Evolutionary conservation across 2,888 invertebrate genomes (phyloP).

Genomic region (Andrena trimmerana): DNA sequence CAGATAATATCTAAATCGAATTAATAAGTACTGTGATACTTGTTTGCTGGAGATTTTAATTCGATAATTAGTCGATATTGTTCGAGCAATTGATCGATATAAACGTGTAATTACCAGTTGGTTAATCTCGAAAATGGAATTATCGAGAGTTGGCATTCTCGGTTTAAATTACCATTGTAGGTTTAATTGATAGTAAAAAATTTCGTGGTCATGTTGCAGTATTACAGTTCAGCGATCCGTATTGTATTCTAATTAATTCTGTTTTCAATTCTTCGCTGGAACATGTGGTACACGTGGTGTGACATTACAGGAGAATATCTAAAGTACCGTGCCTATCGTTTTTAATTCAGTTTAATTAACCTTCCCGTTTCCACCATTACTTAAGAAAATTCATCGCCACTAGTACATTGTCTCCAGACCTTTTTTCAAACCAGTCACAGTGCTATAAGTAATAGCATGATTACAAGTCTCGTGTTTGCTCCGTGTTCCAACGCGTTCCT

Average conservation of each 20-base stretch:
- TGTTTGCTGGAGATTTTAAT: not conserved
- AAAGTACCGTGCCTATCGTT: not conserved
- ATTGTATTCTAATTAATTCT: not conserved
- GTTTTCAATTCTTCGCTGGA: not conserved
- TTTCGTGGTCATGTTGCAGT: no score
- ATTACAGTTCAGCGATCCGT: no score
- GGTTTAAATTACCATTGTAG: not conserved
- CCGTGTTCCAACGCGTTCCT: not conserved
- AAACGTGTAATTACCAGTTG: no score
- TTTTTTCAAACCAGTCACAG: not conserved
- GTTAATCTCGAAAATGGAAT: not conserved
- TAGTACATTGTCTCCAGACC: no score
- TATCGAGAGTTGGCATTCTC: not conserved
- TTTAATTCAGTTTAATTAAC: not conserved
- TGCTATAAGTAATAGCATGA: not conserved
- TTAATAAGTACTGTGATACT: not conserved
- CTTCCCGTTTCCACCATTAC: not conserved
- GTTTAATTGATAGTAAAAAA: no score
- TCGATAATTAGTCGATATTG: not conserved
- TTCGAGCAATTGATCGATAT: not conserved
- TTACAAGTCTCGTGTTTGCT: not conserved
- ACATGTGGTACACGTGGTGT: no score
- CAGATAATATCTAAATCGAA: not conserved
- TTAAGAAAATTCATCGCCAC: not conserved
- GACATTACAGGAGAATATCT: no score